Evolutionary conservation across 2,113 vertebrate species (phyloP).

Genomic region (Nesogale talazaci): DNA sequence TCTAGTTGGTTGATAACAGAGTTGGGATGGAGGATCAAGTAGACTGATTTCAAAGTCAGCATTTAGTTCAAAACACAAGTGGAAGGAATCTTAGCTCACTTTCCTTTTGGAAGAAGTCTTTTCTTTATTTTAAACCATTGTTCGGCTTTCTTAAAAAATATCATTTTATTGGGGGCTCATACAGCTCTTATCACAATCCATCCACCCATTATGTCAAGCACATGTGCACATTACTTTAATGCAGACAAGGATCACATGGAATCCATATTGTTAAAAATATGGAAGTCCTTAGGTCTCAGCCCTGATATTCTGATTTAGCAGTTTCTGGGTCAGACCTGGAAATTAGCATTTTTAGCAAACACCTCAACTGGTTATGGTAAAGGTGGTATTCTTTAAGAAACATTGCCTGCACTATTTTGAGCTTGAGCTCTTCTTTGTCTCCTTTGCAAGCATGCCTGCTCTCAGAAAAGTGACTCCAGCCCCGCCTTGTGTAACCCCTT

Average conservation of each 20-base stretch:
- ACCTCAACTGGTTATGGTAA: background rate
- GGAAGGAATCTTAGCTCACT: background rate
- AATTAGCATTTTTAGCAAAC: background rate
- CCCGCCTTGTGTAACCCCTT: conserved; percentile 64
- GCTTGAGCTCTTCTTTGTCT: conserved; percentile 70
- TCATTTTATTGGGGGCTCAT: too few relatives aligned
- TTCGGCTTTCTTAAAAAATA: too few relatives aligned
- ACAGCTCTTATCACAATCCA: too few relatives aligned
- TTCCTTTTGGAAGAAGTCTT: conserved; percentile 19
- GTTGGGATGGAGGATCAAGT: background rate
- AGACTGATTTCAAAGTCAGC: background rate
- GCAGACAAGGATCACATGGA: background rate
- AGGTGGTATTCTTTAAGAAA: background rate
- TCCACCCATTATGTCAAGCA: too few relatives aligned
- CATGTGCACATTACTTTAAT: background rate
- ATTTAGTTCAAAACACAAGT: background rate
- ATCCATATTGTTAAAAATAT: background rate
- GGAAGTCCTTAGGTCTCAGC: background rate
- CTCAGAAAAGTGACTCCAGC: conserved; percentile 66
- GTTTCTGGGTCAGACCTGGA: background rate
- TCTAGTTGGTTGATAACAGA: background rate
- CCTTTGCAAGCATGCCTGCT: conserved; percentile 27
- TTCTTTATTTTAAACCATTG: too few relatives aligned
- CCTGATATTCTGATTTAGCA: background rate
- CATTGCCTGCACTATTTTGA: background rate